Conservation (phyloP, 1,140 invertebrate species). For the Megalonaias nervosa region DNA sequence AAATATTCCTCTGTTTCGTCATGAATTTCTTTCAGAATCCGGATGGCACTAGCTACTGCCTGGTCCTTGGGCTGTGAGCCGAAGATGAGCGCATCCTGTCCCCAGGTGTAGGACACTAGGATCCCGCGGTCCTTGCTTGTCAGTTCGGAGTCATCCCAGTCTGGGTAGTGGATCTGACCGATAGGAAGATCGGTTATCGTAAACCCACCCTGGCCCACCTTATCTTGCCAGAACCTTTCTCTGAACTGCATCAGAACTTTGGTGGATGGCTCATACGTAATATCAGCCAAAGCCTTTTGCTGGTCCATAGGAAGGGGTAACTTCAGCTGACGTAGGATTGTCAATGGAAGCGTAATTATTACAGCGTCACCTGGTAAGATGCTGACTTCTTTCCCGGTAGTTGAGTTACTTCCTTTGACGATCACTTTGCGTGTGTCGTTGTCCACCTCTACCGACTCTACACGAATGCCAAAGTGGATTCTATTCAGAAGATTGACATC, state of each 20-base stretch:
- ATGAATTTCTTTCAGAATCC: too few relatives aligned
- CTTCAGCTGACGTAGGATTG: conserved; percentile 31
- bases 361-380: conserved; percentile 30
- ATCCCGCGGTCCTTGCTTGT: conserved; percentile 5
- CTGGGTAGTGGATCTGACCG: conserved; percentile 37
- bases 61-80: too few relatives aligned
- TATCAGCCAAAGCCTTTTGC: conserved; percentile 20
- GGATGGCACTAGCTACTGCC: too few relatives aligned
- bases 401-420: conserved; percentile 3
- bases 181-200: conserved; percentile 33
- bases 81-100: conserved; percentile 2
- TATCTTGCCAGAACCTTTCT: conserved; percentile 41
- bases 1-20: not conserved
- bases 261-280: conserved; percentile 30
- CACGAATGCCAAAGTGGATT: conserved; percentile 11
- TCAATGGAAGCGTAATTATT: conserved; percentile 35
- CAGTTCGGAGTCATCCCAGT: conserved; percentile 1
- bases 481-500: conserved; percentile 23
- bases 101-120: conserved; percentile 18
- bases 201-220: conserved; percentile 35
- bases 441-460: conserved; percentile 1
- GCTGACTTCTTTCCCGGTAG: conserved; percentile 11
- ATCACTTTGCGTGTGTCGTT: conserved; percentile 2
- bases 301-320: conserved; percentile 6
- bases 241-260: conserved; percentile 38